Evolutionary conservation across 2,113 vertebrate genomes (phyloP), one percentile per base, ranked within the genome.

Genomic region (Chaetura pelagica): DNA sequence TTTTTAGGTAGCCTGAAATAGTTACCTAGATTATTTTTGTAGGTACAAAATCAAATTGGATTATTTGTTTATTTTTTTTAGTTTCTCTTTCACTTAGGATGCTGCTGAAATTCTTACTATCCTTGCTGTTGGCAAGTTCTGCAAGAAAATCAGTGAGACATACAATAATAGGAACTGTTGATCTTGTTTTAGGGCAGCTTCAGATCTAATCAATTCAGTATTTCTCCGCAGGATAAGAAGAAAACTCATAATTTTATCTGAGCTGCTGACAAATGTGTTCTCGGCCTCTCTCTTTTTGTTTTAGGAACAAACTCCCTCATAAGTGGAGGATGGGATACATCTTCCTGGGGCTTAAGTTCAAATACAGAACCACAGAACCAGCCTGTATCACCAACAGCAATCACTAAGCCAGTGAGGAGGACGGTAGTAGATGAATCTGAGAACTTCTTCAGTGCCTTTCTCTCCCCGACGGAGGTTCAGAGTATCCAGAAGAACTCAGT

Each of bases 361-460:
- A 98, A 97, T 40, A 94, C 98, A 55, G 97, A 98, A 69, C 88
- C 97, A 55, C 97, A 97, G 92, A 97, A 76, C 89, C 98, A 94
- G 92, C 97, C 95, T 18, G 54, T 52, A 78, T 96, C 99, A 0
- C 99, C 99, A 18, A 98, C 98, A 94, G 99, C 99, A 87, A 99
- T 99, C 62, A 99, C 99, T n/a, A 99, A 98, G 59, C 99, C 99
- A 0, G 99, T 99, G 85, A 99, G 98, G 80, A 98, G 99, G 89
- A 99, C 98, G 0, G 98, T 99, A 17, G 98, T 99, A 48, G 99
- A 99, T 94, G 99, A 99, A 91, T 99, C 99, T 1, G 99, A 99
- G 88, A 99, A 97, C 95, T 99, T 99, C 98, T 99, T 99, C 94
- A 99, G 98, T 99, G 98, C 98, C 98, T 99, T 99, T 97, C 98